A percentile compares a stretch with the other conserved stretches of the same genome.
These are phyloP conservation scores for Carettochelys insculpta DNA, from an alignment of 2,113 vertebrate genomes.

Conservation along the genomic window DNA sequence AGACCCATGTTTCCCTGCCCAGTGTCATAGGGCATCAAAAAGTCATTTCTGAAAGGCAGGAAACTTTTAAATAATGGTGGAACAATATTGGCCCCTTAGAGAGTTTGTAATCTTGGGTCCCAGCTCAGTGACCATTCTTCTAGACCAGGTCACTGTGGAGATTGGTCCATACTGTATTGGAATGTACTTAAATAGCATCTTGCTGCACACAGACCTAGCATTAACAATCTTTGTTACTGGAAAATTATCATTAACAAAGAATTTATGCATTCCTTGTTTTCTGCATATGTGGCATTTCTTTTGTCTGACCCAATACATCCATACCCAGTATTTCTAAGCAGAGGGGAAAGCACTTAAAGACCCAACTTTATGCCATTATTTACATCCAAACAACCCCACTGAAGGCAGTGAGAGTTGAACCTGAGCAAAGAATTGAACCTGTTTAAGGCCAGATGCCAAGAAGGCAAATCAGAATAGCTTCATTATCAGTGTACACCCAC, in stretches of 20 bases:
- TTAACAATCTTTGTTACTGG: background rate
- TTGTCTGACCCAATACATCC: background rate
- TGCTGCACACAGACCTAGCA: background rate
- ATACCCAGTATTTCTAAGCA: background rate
- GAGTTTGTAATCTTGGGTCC: background rate
- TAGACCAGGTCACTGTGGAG: background rate
- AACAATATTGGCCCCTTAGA: background rate
- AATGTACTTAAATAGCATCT: background rate
- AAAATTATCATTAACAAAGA: background rate
- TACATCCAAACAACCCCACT: background rate
- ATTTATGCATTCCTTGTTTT: no score
- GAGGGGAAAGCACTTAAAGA: background rate
- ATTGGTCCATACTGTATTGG: background rate
- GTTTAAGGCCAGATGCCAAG: background rate
- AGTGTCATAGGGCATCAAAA: background rate
- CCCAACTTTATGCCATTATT: background rate
- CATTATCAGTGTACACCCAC: background rate
- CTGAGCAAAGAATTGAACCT: background rate
- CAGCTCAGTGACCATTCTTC: background rate
- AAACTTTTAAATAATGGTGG: background rate
- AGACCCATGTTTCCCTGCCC: background rate
- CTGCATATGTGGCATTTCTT: background rate
- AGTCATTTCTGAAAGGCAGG: background rate
- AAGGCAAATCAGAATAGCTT: background rate
- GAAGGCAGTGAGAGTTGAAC: background rate